Percentiles rank a stretch among this genome's conserved stretches.
phyloP scores from a whole-genome alignment of 1,140 invertebrate species.

The Cyphomyrmex costatus region DNA sequence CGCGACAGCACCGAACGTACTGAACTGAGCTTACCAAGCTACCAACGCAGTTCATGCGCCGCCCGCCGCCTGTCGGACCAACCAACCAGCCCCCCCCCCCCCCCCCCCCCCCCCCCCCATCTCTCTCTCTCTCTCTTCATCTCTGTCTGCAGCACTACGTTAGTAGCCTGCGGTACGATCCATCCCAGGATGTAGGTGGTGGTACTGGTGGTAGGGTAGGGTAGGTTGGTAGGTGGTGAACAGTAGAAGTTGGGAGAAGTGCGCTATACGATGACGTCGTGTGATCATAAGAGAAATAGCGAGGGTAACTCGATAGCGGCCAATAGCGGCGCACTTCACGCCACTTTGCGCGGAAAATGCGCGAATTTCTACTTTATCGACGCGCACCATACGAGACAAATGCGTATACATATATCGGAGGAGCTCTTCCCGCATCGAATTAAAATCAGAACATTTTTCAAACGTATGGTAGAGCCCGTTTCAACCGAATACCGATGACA shows the following conservation, averaged over 20 bases:
- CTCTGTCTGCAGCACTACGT: too few species aligned
- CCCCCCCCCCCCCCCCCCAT: too few species aligned
- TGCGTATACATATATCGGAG: too few species aligned
- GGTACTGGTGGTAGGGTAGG: too few species aligned
- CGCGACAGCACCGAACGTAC: constrained; percentile 75
- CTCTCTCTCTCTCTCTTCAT: too few species aligned
- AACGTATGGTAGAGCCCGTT: not conserved
- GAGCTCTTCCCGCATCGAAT: not conserved
- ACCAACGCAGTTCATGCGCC: constrained; percentile 12
- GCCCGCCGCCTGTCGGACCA: constrained; percentile 33
- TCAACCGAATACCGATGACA: constrained; percentile 16
- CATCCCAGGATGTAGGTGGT: constrained; percentile 24
- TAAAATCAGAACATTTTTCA: constrained; percentile 38
- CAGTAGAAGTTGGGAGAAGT: not conserved
- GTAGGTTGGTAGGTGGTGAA: too few species aligned
- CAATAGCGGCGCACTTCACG: not conserved
- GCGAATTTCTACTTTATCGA: constrained; percentile 67
- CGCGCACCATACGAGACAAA: not conserved
- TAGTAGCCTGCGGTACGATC: not conserved
- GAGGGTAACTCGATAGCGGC: constrained; percentile 9
- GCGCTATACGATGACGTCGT: constrained; percentile 39
- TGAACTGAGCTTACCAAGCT: constrained; percentile 25
- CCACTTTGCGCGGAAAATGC: not conserved
- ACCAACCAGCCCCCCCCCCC: not conserved
- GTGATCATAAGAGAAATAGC: not conserved